A percentile compares a stretch with the other conserved stretches of the same genome.
Conservation (phyloP, 1,140 invertebrate genomes). For the Laupala kohalensis region DNA sequence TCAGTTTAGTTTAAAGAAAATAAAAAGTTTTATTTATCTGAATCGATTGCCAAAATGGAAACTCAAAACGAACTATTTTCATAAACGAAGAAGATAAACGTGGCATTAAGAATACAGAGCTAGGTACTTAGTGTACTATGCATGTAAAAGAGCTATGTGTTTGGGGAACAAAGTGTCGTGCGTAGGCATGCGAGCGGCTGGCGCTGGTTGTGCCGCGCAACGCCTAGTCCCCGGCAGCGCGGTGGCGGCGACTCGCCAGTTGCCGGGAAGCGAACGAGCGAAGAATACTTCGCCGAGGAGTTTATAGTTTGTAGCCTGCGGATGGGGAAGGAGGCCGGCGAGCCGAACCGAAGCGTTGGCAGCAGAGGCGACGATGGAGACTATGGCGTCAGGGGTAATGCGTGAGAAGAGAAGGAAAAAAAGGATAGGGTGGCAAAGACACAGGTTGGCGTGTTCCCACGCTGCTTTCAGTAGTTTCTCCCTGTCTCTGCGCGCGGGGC, state of each 20-base stretch:
- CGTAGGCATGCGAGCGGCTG: too few species aligned
- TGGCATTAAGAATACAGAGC: too few species aligned
- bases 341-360: neutral
- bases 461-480: conserved; percentile 16
- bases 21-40: too few species aligned
- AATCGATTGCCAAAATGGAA: too few species aligned
- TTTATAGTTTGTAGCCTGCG: neutral
- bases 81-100: too few species aligned
- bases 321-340: neutral
- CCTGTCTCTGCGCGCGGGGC: neutral
- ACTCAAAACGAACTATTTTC: too few species aligned
- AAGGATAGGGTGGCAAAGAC: conserved; percentile 1
- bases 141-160: too few species aligned
- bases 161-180: too few species aligned
- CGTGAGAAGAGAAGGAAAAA: neutral
- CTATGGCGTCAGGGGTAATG: neutral
- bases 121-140: too few species aligned
- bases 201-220: too few species aligned
- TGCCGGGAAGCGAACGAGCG: neutral
- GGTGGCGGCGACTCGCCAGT: neutral
- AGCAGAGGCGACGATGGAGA: neutral
- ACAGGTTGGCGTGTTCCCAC: conserved; percentile 16
- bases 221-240: too few species aligned
- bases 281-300: neutral
- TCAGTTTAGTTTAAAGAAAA: too few species aligned